Evolutionary conservation across 1,140 invertebrate species (phyloP).

Genomic region (Lepeophtheirus salmonis): DNA sequence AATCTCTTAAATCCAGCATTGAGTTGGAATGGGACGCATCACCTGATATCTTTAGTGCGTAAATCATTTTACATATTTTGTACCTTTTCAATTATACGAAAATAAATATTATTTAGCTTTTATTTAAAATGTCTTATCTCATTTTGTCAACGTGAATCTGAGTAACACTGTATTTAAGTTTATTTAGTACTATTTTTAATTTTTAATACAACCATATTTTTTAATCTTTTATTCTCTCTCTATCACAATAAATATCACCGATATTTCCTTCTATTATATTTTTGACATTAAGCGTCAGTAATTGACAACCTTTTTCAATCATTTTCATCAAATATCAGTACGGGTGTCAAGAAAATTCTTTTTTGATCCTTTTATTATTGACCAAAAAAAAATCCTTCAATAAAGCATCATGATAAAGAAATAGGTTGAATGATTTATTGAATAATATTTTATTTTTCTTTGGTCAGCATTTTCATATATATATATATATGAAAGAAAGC

Average conservation of each 20-base stretch:
- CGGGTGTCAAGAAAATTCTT: background rate
- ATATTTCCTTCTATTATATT: background rate
- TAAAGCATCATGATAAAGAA: background rate
- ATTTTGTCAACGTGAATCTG: too few relatives aligned
- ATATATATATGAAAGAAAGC: too few relatives aligned
- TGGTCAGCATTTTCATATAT: background rate
- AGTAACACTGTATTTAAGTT: too few relatives aligned
- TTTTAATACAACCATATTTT: background rate
- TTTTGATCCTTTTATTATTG: background rate
- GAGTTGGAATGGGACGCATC: too few relatives aligned
- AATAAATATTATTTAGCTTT: too few relatives aligned
- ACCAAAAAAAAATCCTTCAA: too few relatives aligned
- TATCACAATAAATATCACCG: too few relatives aligned
- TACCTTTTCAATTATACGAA: too few relatives aligned
- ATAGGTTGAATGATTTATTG: background rate
- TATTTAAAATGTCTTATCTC: too few relatives aligned
- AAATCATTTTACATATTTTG: too few relatives aligned
- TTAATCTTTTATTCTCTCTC: background rate
- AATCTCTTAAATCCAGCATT: too few relatives aligned
- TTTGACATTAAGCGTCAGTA: background rate
- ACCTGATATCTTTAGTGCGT: too few relatives aligned
- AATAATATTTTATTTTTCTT: background rate
- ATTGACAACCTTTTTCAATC: background rate
- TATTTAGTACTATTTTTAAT: background rate
- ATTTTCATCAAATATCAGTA: background rate